Percentiles rank a stretch among this genome's conserved stretches.
These are phyloP conservation scores for Gymnobelideus leadbeateri DNA, from an alignment of 2,113 vertebrate genomes.

Conservation along the genomic window DNA sequence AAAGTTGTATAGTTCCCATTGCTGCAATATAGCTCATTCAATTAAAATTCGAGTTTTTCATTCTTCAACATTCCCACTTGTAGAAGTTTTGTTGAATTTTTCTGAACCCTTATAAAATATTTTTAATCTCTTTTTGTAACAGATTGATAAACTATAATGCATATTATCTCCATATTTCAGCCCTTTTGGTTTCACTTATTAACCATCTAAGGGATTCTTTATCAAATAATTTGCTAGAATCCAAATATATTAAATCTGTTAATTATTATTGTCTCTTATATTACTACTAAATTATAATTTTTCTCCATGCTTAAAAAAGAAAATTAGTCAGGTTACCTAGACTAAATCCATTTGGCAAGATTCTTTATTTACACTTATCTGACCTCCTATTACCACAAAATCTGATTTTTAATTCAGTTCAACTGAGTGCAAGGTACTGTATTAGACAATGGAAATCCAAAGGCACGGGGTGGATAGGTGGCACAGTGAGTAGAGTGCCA, in stretches of 20 bases:
- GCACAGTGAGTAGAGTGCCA: too few relatives aligned
- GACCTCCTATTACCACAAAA: not conserved
- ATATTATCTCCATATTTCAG: not conserved
- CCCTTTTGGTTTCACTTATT: not conserved
- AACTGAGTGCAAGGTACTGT: not conserved
- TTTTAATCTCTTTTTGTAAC: not conserved
- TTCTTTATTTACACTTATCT: not conserved
- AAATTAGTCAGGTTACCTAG: not conserved
- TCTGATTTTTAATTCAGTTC: not conserved
- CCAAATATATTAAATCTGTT: conserved; percentile 16
- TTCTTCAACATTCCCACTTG: not conserved
- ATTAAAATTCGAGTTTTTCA: not conserved
- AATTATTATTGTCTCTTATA: not conserved
- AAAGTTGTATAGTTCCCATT: not conserved
- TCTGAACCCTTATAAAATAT: not conserved
- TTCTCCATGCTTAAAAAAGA: not conserved
- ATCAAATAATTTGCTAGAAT: conserved; percentile 24
- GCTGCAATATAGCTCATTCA: not conserved
- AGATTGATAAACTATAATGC: not conserved
- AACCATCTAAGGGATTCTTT: conserved; percentile 12
- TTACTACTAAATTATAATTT: not conserved
- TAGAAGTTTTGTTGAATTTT: not conserved
- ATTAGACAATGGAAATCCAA: not conserved
- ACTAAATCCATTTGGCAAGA: not conserved
- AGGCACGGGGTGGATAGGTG: too few relatives aligned